A percentile compares a stretch with the other conserved stretches of the same genome.
These are phyloP conservation scores for Cyanistes caeruleus DNA, from an alignment of 2,113 vertebrate species.

Conservation along the genomic window DNA sequence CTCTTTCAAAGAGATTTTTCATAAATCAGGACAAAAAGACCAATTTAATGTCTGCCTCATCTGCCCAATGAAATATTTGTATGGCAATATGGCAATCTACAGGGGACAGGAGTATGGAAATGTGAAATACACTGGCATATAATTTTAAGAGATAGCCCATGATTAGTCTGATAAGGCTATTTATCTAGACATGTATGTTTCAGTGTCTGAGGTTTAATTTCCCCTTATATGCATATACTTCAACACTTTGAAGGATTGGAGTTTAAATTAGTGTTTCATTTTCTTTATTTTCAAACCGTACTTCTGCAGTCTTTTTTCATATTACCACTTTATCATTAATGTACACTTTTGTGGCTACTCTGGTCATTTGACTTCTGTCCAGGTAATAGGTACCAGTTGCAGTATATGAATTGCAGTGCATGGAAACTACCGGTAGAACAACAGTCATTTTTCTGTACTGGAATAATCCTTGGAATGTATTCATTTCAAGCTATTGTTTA, in stretches of 20 bases:
- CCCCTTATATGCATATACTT: neutral
- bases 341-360: neutral
- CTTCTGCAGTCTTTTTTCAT: neutral
- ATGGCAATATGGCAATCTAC: neutral
- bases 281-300: neutral
- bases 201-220: neutral
- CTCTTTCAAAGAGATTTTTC: neutral
- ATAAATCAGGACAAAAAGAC: neutral
- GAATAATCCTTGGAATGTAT: conserved; percentile 1
- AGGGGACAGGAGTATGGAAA: neutral
- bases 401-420: neutral
- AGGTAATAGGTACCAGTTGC: neutral
- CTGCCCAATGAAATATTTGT: neutral
- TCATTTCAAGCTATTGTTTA: conserved; percentile 36
- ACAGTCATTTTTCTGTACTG: neutral
- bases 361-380: neutral
- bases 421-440: neutral
- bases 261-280: neutral
- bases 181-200: neutral
- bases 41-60: neutral
- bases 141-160: neutral
- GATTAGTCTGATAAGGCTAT: neutral
- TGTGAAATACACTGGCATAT: neutral
- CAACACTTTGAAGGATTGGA: neutral
- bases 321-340: neutral